Conservation (phyloP, 37 sponge, comb jelly and placozoan genomes). For the Beroe forskalii region DNA sequence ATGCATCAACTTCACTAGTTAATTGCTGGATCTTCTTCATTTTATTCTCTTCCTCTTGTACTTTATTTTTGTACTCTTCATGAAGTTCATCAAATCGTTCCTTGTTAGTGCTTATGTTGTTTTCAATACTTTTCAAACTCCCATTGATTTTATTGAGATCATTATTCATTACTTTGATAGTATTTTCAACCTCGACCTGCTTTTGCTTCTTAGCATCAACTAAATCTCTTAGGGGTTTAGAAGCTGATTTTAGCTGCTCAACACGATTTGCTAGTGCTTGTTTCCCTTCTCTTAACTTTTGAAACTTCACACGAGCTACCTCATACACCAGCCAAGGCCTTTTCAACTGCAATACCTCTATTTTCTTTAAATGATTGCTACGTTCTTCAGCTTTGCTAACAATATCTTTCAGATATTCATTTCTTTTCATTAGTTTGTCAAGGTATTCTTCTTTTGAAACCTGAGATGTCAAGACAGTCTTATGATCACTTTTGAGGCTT, state of each 20-base stretch:
- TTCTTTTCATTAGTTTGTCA: slow-evolving; percentile 42
- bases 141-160: background rate
- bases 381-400: slow-evolving; percentile 77
- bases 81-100: slow-evolving; percentile 13
- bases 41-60: background rate
- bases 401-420: slow-evolving; percentile 67
- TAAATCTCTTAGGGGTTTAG: slow-evolving; percentile 22
- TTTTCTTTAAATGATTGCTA: slow-evolving; percentile 68
- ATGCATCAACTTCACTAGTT: slow-evolving; percentile 39
- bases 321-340: slow-evolving; percentile 89
- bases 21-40: slow-evolving; percentile 4
- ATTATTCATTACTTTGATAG: background rate
- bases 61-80: slow-evolving; percentile 32
- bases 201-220: background rate
- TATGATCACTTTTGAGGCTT: slow-evolving; percentile 59
- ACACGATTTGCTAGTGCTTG: slow-evolving; percentile 67
- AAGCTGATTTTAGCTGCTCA: slow-evolving; percentile 17
- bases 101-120: background rate
- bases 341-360: slow-evolving; percentile 78
- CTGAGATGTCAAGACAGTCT: slow-evolving; percentile 71
- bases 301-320: slow-evolving; percentile 67
- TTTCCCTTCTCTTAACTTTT: slow-evolving; percentile 66
- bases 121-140: background rate
- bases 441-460: slow-evolving; percentile 52
- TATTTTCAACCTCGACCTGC: slow-evolving; percentile 47